Evolutionary conservation across 23 tunicate species (phyloP).

Genomic region (Clavelina lepadiformis): DNA sequence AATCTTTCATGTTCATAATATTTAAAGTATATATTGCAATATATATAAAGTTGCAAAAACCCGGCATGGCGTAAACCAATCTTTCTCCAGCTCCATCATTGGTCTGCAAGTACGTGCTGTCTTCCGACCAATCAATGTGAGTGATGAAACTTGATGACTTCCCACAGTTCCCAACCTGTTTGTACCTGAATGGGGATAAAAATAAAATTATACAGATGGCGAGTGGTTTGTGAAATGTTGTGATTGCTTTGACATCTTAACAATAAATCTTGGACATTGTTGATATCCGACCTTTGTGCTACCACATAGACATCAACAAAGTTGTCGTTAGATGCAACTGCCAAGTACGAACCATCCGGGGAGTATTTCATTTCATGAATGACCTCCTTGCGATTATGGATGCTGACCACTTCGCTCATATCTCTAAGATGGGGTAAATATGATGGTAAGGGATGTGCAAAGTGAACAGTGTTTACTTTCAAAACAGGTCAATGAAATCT

Average conservation of each 20-base stretch:
- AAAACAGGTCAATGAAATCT: neutral
- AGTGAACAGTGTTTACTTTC: neutral
- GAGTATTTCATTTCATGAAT: conserved; percentile 90
- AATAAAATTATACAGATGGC: neutral
- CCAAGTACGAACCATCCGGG: conserved; percentile 83
- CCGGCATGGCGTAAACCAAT: conserved; percentile 89
- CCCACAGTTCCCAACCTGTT: conserved; percentile 64
- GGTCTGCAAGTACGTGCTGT: conserved; percentile 71
- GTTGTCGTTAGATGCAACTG: conserved; percentile 98
- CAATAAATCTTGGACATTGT: neutral
- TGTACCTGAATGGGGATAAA: conserved; percentile 28
- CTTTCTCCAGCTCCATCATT: conserved; percentile 99
- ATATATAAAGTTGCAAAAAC: conserved; percentile 18
- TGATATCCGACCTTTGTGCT: conserved; percentile 53
- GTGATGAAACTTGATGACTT: conserved; percentile 98
- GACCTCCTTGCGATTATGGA: conserved; percentile 91
- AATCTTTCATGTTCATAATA: too few relatives aligned
- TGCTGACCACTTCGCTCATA: conserved; percentile 44
- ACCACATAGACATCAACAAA: conserved; percentile 87
- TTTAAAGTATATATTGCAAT: too few relatives aligned
- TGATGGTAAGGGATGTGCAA: neutral
- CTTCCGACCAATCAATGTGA: conserved; percentile 98
- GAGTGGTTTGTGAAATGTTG: neutral
- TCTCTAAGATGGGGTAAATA: too few relatives aligned
- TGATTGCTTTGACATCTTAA: neutral